Base-by-base conservation (phyloP, 2,888 invertebrate species). In the Stenurella melanura region DNA sequence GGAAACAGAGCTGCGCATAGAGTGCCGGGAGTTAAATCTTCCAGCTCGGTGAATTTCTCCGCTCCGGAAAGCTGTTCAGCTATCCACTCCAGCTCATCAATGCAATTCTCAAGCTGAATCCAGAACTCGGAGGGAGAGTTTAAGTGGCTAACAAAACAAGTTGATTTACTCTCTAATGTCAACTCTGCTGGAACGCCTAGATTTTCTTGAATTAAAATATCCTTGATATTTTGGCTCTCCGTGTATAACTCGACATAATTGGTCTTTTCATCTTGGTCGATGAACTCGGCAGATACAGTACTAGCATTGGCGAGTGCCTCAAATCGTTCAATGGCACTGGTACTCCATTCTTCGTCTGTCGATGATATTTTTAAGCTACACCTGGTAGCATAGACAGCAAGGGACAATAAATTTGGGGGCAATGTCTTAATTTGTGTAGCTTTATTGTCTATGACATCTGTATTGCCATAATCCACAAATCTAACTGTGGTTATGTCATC, bases 391-490 rank as follows among this genome's bases (percentile, higher is more conserved):
- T 91, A 92, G 12, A 91, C 90, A 77, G 92, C 92, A 0, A 92
- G 85, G 0, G 90, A 88, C 61, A 92, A 91, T 83, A 94, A 89
- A 15, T 92, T 90, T 0, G 92, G 91, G 0, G 94, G 92, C 80
- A 95, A 90, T 4, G 90, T 90, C 83, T 94, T 94, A 11, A 95
- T 90, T 26, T 92, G 89, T 0, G 90, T 91, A 0, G 92, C 91
- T 21, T 91, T 90, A 79, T 93, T 94, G 63, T 93, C 92, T 0
- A 95, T 90, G 0, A 94, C 93, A 83, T 96, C 95, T 0, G 95
- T 95, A 85, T 95, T 95, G 11, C 96, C 96, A 83, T 93, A 95
- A 86, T 96, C 96, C 15, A 95, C 92, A 83, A 95, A 96, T 42
- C 95, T 92, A 0, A 96, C 93, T 0, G 95, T 95, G 11, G 93